Evolutionary conservation across 2,888 invertebrate species (phyloP), one percentile per base, ranked within the genome.

Genomic region (Helleia helle): DNA sequence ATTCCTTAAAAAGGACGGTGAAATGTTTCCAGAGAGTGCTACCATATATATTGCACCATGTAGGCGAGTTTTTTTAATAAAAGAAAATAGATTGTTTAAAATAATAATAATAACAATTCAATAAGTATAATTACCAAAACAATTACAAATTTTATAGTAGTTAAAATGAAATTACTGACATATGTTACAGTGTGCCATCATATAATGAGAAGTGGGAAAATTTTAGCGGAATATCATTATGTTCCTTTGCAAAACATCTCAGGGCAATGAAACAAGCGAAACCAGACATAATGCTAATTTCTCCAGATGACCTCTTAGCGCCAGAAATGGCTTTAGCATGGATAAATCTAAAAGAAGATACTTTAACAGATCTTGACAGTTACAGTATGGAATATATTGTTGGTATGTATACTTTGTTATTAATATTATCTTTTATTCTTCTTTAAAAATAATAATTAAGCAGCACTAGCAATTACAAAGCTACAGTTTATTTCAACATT

Each of bases 151-250:
- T n/a, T n/a, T n/a, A n/a, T n/a, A n/a, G n/a, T n/a, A n/a, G n/a
- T n/a, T n/a, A n/a, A n/a, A n/a, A n/a, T n/a, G n/a, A n/a, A n/a
- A n/a, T n/a, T n/a, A n/a, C n/a, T n/a, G n/a, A n/a, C n/a, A n/a
- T n/a, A n/a, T n/a, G 14, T 65, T 67, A 43, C 55, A 89, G 89
- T 63, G 66, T 91, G 1, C 90, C 93, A n/a, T 71, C 79, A 5
- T 73, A 90, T 41, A 90, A 88, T 56, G 85, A 90, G 6, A 90
- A 89, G 65, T 97, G 97, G 96, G 79, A 91, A 13, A 69, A 92
- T 58, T 87, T 95, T n/a, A 77, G 87, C 69, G 96, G 95, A 3
- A 90, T 96, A 17, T 89, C 90, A 51, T 93, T 98, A 93, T 84
- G 83, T 25, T 65, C 75, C 36, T 88, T 93, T 58, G 89, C 87